These are phyloP conservation scores for Hippopotamus amphibius DNA, from an alignment of 2,113 vertebrate species.

Conservation along the genomic window DNA sequence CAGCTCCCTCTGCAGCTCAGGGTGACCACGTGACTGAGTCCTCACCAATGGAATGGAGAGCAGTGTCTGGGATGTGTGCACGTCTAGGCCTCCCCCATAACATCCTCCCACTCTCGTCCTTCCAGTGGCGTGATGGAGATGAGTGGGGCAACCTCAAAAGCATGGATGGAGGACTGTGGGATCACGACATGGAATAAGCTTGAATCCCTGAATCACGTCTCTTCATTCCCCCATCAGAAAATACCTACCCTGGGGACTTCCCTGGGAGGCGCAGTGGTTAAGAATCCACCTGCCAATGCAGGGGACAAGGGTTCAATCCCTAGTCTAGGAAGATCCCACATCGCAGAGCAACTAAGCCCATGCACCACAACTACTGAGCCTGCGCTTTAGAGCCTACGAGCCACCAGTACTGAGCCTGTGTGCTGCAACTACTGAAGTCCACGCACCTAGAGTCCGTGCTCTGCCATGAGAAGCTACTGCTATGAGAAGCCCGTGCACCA, in stretches of 20 bases:
- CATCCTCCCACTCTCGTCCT: neutral
- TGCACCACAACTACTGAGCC: too few species aligned
- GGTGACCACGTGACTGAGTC: neutral
- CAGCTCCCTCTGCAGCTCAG: neutral
- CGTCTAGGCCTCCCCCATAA: neutral
- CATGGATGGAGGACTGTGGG: neutral
- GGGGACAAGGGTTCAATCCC: too few species aligned
- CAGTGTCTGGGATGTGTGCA: fast-evolving
- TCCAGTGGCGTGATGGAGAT: neutral
- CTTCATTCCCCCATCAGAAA: neutral
- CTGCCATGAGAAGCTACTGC: too few species aligned
- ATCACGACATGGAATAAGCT: neutral
- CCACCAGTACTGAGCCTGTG: too few species aligned
- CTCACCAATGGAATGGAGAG: neutral
- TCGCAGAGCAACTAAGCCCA: too few species aligned
- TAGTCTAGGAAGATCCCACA: too few species aligned
- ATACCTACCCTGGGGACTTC: neutral
- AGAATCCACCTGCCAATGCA: too few species aligned
- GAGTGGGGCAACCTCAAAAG: neutral
- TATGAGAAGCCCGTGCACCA: too few species aligned
- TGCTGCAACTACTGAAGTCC: too few species aligned
- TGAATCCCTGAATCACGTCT: neutral
- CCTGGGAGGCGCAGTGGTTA: too few species aligned
- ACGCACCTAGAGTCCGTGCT: too few species aligned
- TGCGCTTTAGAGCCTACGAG: too few species aligned